Conservation (phyloP, 2,888 invertebrate species). For the Parasteatoda lunata region DNA sequence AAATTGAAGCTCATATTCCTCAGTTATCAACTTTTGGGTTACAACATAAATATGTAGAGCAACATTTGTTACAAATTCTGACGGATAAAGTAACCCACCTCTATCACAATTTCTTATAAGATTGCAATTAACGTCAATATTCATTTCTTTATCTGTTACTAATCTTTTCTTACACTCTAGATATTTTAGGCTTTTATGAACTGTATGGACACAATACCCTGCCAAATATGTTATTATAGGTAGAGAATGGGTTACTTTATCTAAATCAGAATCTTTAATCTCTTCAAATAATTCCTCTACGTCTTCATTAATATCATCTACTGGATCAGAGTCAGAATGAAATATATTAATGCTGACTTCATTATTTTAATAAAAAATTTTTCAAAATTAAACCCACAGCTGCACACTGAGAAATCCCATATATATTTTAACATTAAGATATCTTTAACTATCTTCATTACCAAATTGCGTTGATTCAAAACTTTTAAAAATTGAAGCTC, state of each 20-base stretch:
- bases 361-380: neutral
- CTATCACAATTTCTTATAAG: neutral
- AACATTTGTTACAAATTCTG: neutral
- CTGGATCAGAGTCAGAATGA: neutral
- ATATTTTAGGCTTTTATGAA: neutral
- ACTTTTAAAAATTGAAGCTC: no score
- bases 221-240: neutral
- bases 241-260: neutral
- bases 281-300: neutral
- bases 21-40: no score
- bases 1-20: no score
- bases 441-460: no score
- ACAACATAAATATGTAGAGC: no score
- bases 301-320: neutral
- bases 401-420: neutral
- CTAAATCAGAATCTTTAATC: neutral
- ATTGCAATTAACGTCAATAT: neutral
- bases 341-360: neutral
- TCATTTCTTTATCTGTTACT: neutral
- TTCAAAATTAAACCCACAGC: neutral
- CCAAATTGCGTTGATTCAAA: no score
- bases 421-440: neutral
- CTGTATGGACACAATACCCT: neutral
- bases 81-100: neutral
- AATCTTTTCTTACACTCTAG: neutral